Percentiles rank a stretch among this genome's conserved stretches.
Evolutionary conservation across 2,113 vertebrate genomes (phyloP).

Genomic region (Pomatorhinus ruficollis): DNA sequence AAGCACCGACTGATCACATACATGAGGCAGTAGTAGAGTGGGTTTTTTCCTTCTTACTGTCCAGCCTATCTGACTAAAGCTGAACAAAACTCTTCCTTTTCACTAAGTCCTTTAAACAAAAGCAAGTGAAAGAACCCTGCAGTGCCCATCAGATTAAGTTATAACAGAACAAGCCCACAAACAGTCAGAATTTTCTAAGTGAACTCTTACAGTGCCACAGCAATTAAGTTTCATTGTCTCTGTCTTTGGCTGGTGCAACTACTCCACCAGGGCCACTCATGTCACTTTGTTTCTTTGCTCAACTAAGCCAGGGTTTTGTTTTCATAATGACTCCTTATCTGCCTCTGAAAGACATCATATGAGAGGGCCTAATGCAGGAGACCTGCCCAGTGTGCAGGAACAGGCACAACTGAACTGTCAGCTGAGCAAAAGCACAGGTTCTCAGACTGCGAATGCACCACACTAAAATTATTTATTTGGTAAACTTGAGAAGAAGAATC

Average conservation of each 20-base stretch:
- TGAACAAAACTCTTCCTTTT: background rate
- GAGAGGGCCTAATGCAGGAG: background rate
- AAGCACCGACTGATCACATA: background rate
- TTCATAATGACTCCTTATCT: background rate
- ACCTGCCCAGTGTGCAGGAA: background rate
- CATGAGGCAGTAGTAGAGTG: background rate
- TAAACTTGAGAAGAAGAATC: background rate
- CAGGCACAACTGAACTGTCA: background rate
- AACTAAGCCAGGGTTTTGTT: background rate
- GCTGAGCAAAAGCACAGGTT: background rate
- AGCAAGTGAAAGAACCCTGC: background rate
- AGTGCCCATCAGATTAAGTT: background rate
- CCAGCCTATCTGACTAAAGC: background rate
- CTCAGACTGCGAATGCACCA: background rate
- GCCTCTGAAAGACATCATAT: background rate
- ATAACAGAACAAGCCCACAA: background rate
- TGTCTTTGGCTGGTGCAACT: background rate
- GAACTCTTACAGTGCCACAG: background rate
- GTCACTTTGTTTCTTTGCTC: background rate
- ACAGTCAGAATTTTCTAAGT: background rate
- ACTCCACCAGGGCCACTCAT: background rate
- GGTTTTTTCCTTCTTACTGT: background rate
- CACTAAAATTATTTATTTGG: background rate
- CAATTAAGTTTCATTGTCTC: background rate
- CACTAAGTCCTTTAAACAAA: background rate